A percentile compares a stretch with the other conserved stretches of the same genome.
Evolutionary conservation across 1,140 invertebrate genomes (phyloP).

Genomic region (Bombus breviceps): DNA sequence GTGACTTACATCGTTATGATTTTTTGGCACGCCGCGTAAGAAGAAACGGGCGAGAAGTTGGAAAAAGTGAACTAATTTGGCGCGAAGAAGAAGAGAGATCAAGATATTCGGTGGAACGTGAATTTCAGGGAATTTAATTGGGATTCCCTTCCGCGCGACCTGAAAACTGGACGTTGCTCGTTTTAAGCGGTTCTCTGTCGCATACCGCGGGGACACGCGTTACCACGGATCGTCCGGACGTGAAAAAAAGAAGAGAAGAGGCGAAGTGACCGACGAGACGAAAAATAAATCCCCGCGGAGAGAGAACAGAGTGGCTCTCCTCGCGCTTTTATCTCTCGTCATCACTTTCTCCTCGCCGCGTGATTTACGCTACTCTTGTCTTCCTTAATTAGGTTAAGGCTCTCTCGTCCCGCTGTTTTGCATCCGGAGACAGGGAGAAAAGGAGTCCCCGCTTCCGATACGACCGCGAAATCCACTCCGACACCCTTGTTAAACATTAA

Average conservation of each 20-base stretch:
- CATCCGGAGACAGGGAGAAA: not conserved
- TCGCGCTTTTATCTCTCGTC: constrained; percentile 69
- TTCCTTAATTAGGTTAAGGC: constrained; percentile 74
- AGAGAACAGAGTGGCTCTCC: constrained; percentile 43
- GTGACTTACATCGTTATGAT: too few relatives aligned
- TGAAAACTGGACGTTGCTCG: constrained; percentile 31
- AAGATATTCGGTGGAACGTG: not conserved
- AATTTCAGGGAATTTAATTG: constrained; percentile 41
- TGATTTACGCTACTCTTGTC: constrained; percentile 71
- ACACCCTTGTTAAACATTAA: constrained; percentile 51
- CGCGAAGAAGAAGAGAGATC: not conserved
- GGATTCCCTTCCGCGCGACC: constrained; percentile 16
- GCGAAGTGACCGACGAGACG: constrained; percentile 15
- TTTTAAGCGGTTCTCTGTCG: not conserved
- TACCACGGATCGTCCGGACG: not conserved
- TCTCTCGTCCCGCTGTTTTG: constrained; percentile 37
- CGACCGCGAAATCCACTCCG: constrained; percentile 50
- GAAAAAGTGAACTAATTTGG: not conserved
- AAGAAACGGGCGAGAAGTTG: too few relatives aligned
- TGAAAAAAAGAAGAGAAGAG: not conserved
- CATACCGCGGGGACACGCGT: constrained; percentile 34
- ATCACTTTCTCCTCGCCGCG: constrained; percentile 69
- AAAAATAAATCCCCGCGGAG: constrained; percentile 56
- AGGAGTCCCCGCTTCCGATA: constrained; percentile 47
- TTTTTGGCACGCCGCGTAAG: too few relatives aligned